These are phyloP conservation scores for Drosophila persimilis DNA, from an alignment of 1,140 invertebrate genomes.

Conservation along the genomic window DNA sequence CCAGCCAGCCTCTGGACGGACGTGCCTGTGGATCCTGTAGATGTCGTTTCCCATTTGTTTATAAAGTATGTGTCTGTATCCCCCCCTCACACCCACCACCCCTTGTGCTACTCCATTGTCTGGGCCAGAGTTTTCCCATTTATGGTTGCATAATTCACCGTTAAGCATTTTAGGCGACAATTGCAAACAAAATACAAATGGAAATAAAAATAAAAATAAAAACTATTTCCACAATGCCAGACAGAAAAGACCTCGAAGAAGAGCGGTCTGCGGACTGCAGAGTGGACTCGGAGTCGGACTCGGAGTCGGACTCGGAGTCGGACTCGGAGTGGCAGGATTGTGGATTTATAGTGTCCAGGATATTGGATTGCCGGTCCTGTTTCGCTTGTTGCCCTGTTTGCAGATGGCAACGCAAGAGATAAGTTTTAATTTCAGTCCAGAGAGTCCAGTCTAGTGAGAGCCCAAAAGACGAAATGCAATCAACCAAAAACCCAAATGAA, in stretches of 20 bases:
- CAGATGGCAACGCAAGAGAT: slow-evolving; percentile 72
- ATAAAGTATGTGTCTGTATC: slow-evolving; percentile 53
- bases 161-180: slow-evolving; percentile 78
- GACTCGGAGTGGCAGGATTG: background rate
- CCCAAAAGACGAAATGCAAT: slow-evolving; percentile 66
- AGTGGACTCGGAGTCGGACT: background rate
- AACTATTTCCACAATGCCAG: slow-evolving; percentile 50
- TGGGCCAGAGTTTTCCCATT: slow-evolving; percentile 42
- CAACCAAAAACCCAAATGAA: slow-evolving; percentile 52
- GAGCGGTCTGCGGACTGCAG: background rate
- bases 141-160: slow-evolving; percentile 75
- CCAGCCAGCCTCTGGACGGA: slow-evolving; percentile 28
- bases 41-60: slow-evolving; percentile 62
- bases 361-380: slow-evolving; percentile 66
- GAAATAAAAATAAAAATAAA: slow-evolving; percentile 43
- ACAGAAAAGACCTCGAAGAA: slow-evolving; percentile 12
- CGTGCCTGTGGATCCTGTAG: slow-evolving; percentile 17
- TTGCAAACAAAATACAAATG: slow-evolving; percentile 29
- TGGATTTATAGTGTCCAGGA: slow-evolving; percentile 70
- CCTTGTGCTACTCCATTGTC: background rate
- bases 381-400: slow-evolving; percentile 29
- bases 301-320: too few relatives aligned
- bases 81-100: background rate
- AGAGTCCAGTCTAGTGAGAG: background rate
- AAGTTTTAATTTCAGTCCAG: slow-evolving; percentile 64